Evolutionary conservation across 2,113 vertebrate genomes (phyloP).

Genomic region (Marmota flaviventris): DNA sequence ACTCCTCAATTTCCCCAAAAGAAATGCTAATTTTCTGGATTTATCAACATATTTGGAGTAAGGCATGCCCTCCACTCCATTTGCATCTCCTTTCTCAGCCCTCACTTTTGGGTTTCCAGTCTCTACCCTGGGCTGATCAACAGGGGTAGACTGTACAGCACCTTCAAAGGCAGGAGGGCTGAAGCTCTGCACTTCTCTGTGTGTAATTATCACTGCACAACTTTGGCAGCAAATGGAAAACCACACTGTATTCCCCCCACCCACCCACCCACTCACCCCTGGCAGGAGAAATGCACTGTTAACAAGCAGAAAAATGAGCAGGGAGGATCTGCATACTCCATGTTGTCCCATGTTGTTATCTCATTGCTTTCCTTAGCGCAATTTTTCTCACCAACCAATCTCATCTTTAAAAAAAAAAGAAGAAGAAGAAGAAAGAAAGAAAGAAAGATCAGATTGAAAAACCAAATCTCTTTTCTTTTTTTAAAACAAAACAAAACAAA

Average conservation of each 20-base stretch:
- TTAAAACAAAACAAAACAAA: constrained; percentile 86
- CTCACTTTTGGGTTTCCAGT: background rate
- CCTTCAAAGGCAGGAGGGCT: background rate
- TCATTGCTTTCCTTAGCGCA: background rate
- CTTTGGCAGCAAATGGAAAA: background rate
- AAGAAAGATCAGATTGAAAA: constrained; percentile 51
- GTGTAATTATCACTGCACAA: background rate
- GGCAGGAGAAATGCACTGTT: background rate
- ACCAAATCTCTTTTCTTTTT: constrained; percentile 74
- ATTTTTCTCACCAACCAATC: constrained; percentile 45
- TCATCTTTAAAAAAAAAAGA: background rate
- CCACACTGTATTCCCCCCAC: background rate
- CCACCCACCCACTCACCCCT: background rate
- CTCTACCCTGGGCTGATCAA: background rate
- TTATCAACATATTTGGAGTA: background rate
- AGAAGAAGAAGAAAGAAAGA: background rate
- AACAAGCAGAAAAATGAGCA: background rate
- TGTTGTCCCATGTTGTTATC: background rate
- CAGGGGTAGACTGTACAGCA: fast-evolving
- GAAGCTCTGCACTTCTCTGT: background rate
- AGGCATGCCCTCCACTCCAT: background rate
- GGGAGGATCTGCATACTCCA: background rate
- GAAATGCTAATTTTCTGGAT: background rate
- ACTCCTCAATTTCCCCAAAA: background rate
- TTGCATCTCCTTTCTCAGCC: background rate